Evolutionary conservation across 2,888 invertebrate species (phyloP).

Genomic region (Galerucella pusilla): DNA sequence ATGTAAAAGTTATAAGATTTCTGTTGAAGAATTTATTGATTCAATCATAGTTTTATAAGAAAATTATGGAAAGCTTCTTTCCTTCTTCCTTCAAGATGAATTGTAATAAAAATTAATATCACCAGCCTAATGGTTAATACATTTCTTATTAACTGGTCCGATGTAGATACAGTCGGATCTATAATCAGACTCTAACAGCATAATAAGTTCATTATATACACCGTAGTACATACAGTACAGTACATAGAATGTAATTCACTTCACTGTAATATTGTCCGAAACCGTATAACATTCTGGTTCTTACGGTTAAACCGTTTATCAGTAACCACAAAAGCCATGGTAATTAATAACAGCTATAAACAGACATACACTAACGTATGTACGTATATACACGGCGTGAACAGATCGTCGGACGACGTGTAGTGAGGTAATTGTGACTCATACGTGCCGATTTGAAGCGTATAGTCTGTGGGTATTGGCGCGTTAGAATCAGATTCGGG

Average conservation of each 20-base stretch:
- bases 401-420: constrained; percentile 22
- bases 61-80: too few relatives aligned
- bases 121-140: too few relatives aligned
- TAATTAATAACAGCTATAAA: constrained; percentile 44
- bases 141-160: background rate
- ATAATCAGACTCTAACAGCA: background rate
- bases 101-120: too few relatives aligned
- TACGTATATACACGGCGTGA: constrained; percentile 13
- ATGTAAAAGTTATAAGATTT: too few relatives aligned
- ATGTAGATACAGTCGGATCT: background rate
- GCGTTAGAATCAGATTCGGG: constrained; percentile 53
- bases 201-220: background rate
- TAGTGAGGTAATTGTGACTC: constrained; percentile 45
- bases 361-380: constrained; percentile 27
- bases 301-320: constrained; percentile 39
- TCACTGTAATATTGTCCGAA: constrained; percentile 7
- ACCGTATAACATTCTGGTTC: constrained; percentile 14
- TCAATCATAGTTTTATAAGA: too few relatives aligned
- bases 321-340: constrained; percentile 27
- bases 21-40: too few relatives aligned
- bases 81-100: too few relatives aligned
- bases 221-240: background rate
- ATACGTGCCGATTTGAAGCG: constrained; percentile 44
- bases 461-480: constrained; percentile 46
- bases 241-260: background rate